phyloP scores from a whole-genome alignment of 2,113 vertebrate species.

The Jacana jacana region DNA sequence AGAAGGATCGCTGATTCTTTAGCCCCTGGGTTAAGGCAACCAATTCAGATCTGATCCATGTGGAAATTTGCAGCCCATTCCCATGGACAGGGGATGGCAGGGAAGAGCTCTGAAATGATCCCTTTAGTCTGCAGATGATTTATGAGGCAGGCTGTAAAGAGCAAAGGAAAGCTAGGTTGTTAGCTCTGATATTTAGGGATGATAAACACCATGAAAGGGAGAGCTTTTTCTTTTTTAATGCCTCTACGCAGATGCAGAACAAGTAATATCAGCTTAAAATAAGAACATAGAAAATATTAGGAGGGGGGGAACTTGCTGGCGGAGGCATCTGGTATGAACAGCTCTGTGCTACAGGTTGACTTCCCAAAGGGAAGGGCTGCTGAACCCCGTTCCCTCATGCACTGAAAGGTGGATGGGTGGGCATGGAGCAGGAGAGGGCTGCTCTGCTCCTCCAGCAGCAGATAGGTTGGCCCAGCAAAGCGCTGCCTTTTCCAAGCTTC shows the following conservation, averaged over 20 bases:
- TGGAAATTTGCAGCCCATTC: not conserved
- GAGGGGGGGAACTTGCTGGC: not conserved
- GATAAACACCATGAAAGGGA: conserved; percentile 7
- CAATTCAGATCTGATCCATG: not conserved
- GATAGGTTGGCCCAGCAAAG: too few relatives aligned
- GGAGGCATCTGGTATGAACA: not conserved
- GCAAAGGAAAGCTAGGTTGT: conserved; percentile 3
- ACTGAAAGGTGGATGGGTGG: rapidly evolving
- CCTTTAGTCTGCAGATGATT: not conserved
- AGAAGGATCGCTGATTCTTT: not conserved
- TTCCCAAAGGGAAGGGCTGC: not conserved
- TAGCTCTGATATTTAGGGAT: conserved; percentile 42
- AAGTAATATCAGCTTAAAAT: not conserved
- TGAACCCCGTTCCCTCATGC: not conserved
- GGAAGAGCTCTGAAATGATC: not conserved
- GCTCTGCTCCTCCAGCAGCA: not conserved
- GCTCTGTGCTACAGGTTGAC: not conserved
- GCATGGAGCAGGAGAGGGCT: not conserved
- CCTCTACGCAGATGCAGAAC: not conserved
- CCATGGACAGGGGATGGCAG: not conserved
- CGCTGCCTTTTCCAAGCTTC: not conserved
- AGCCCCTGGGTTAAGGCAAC: not conserved
- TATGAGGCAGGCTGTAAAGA: conserved; percentile 9
- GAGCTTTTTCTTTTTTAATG: not conserved
- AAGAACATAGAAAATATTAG: not conserved